Percentiles rank a stretch among this genome's conserved stretches.
Conservation (phyloP, 1,140 invertebrate genomes). For the Lethocerus indicus region DNA sequence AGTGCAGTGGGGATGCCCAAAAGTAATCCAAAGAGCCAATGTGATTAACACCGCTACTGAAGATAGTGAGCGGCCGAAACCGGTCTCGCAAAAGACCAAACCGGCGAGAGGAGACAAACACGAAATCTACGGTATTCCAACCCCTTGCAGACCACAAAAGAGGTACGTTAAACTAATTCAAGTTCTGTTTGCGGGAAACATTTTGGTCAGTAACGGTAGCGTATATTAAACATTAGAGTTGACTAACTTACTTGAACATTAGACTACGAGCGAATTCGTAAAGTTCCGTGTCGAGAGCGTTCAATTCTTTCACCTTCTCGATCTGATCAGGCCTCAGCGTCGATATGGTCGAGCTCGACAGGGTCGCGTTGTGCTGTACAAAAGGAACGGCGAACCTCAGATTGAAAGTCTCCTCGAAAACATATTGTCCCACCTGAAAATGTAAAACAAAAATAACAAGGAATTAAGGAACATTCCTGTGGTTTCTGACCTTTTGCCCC, state of each 20-base stretch:
- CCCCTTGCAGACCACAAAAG: no score
- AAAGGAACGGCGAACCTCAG: constrained; percentile 76
- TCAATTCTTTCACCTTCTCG: constrained; percentile 57
- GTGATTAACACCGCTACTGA: no score
- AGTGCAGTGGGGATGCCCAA: no score
- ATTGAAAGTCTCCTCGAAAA: constrained; percentile 96
- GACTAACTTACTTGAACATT: constrained; percentile 40
- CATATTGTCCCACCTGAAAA: constrained; percentile 69
- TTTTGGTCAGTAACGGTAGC: neutral
- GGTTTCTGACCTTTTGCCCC: no score
- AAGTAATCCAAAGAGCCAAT: no score
- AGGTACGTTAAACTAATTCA: no score
- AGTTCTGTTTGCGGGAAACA: no score
- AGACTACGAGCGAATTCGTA: constrained; percentile 87
- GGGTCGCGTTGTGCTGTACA: constrained; percentile 76
- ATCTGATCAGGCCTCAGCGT: constrained; percentile 54
- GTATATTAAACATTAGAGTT: neutral
- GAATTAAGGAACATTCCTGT: no score
- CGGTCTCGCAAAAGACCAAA: no score
- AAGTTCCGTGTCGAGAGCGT: constrained; percentile 80
- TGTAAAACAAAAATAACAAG: constrained; percentile 14
- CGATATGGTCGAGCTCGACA: constrained; percentile 57
- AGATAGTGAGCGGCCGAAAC: no score
- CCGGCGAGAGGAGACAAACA: no score
- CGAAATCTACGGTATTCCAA: no score